Base-by-base conservation (phyloP, 2,888 invertebrate genomes). In the Nemapogon koenigi region DNA sequence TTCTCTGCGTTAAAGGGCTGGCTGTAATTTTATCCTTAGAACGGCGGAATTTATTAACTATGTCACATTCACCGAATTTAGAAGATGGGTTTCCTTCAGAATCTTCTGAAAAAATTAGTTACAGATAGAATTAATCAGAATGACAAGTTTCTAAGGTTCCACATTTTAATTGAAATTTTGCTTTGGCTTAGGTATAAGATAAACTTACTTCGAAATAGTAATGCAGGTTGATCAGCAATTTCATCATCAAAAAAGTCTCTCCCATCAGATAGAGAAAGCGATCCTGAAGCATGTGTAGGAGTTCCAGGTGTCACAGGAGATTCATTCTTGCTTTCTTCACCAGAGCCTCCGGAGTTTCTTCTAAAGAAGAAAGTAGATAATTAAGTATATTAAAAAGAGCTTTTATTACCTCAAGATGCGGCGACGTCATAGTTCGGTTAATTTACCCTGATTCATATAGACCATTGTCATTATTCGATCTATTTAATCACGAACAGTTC, bases 241-340 rank as follows among this genome's bases (percentile, higher is more conserved):
- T 94, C 94, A 51, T 94, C 94, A 53, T 94, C 94, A 43, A 94
- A 84, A 65, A 87, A 91, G 60, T 91, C 91, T 45, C 88, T 81
- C 13, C 89, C 89, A 47, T 91, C 91, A 1, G 91, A 90, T n/a
- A 91, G 68, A 0, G 91, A 91, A 1, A 91, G 66, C 0, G 91
- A 91, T 40, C 88, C 88, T 0, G 90, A 90, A 7, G 84, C 84
- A 50, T 90, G 89, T 0, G 91, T 91, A 1, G 91, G 91, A 0
- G 90, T 89, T 2, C 88, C 89, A 0, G 90, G 89, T 2, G 88
- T 84, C 28, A 82, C 78, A 0, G 85, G 83, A 35, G 63, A 75
- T 41, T 56, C 65, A 43, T 70, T 59, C 53, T 76, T 76, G 44
- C 69, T 71, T 27, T 44, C 59, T 3, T 55, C 76, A 44, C 50